Evolutionary conservation across 2,888 invertebrate species (phyloP).

Genomic region (Leucania comma): DNA sequence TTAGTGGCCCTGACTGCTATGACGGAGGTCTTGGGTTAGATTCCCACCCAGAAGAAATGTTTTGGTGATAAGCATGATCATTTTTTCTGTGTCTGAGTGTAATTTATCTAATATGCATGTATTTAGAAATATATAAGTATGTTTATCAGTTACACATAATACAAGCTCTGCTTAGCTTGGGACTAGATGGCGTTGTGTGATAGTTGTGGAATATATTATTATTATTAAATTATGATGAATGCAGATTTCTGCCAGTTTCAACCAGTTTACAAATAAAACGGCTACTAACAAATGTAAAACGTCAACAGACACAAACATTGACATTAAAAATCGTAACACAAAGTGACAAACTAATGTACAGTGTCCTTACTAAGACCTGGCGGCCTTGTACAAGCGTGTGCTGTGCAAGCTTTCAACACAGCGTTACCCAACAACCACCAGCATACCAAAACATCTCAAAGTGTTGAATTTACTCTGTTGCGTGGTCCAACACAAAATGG

Average conservation of each 20-base stretch:
- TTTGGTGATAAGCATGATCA: no score
- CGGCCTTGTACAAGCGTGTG: slow-evolving; percentile 80
- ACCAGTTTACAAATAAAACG: neutral
- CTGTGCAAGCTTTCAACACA: slow-evolving; percentile 81
- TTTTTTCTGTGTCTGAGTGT: no score
- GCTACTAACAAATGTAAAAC: neutral
- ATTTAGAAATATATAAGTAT: no score
- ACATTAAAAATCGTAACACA: slow-evolving; percentile 62
- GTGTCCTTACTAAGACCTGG: slow-evolving; percentile 80
- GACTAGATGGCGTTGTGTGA: no score
- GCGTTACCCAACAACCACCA: slow-evolving; percentile 76
- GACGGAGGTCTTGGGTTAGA: no score
- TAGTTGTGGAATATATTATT: no score
- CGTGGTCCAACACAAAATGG: slow-evolving; percentile 59
- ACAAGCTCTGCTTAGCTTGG: no score
- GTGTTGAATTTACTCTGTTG: slow-evolving; percentile 14
- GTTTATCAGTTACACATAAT: no score
- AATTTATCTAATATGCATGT: no score
- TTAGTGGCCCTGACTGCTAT: no score
- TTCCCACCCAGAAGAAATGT: no score
- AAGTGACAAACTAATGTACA: slow-evolving; percentile 65
- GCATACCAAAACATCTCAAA: slow-evolving; percentile 48
- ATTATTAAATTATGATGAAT: neutral
- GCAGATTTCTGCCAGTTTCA: neutral
- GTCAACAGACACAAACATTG: slow-evolving; percentile 35